Conservation (phyloP, 2,113 vertebrate species). For the Triplophysa tibetana region DNA sequence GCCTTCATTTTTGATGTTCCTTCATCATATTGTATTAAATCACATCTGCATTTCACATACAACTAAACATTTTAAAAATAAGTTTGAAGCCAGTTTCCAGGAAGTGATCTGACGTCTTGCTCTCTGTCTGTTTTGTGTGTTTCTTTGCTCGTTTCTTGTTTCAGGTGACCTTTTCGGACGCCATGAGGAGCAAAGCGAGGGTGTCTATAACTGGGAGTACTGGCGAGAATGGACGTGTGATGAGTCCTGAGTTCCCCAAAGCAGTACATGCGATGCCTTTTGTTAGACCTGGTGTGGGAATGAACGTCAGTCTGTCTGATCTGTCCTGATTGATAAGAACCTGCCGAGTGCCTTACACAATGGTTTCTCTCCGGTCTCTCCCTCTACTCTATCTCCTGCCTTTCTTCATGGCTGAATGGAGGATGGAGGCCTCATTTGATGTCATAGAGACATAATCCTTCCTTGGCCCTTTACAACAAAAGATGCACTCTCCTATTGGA, state of each 20-base stretch:
- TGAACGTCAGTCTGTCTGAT: slow-evolving; percentile 99
- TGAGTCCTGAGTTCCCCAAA: slow-evolving; percentile 99
- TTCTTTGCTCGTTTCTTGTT: slow-evolving; percentile 48
- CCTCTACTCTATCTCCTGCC: slow-evolving; percentile 15
- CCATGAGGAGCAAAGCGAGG: slow-evolving; percentile 95
- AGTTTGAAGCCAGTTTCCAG: slow-evolving; percentile 38
- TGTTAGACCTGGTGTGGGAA: slow-evolving; percentile 96
- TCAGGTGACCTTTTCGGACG: slow-evolving; percentile 94
- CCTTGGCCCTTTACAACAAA: slow-evolving; percentile 55
- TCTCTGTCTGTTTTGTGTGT: slow-evolving; percentile 50
- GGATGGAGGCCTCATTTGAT: slow-evolving; percentile 23
- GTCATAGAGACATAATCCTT: slow-evolving; percentile 38
- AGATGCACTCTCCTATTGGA: slow-evolving; percentile 52
- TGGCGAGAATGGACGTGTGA: slow-evolving; percentile 97
- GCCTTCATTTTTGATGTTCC: slow-evolving; percentile 35
- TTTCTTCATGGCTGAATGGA: slow-evolving; percentile 29
- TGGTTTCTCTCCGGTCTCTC: slow-evolving; percentile 73
- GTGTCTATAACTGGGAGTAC: slow-evolving; percentile 98
- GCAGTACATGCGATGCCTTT: slow-evolving; percentile 97
- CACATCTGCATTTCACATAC: slow-evolving; percentile 62
- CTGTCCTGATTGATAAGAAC: slow-evolving; percentile 95
- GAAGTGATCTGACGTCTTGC: slow-evolving; percentile 56
- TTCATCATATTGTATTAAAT: slow-evolving; percentile 58
- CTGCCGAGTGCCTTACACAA: slow-evolving; percentile 99
- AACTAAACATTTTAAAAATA: slow-evolving; percentile 47